Conservation (phyloP, 1,140 invertebrate genomes). For the Megalopta genalis region DNA sequence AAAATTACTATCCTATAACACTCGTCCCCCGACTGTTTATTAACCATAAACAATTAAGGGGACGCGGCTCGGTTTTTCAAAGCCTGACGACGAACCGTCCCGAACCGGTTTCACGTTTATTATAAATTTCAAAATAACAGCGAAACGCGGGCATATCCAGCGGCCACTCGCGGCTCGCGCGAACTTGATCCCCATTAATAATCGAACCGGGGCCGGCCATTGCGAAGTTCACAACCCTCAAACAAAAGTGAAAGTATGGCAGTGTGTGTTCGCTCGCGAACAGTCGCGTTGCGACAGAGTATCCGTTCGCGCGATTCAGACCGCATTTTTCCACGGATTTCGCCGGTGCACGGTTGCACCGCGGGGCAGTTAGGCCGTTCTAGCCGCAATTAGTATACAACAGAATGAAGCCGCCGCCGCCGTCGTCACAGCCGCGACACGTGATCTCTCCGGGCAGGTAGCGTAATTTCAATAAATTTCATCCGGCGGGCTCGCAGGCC, state of each 20-base stretch:
- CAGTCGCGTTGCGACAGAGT: neutral
- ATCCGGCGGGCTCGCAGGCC: neutral
- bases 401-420: neutral
- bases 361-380: neutral
- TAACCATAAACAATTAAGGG: too few species aligned
- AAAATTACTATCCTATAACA: too few species aligned
- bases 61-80: too few species aligned
- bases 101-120: too few species aligned
- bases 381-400: neutral
- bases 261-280: neutral
- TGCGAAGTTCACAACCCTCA: neutral
- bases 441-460: too few species aligned
- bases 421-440: neutral
- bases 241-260: conserved; percentile 7
- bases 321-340: neutral
- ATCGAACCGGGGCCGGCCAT: neutral
- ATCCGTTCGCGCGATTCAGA: neutral
- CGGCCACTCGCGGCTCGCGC: neutral
- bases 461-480: conserved; percentile 2
- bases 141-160: too few species aligned
- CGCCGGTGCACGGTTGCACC: too few species aligned
- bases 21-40: too few species aligned
- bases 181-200: neutral
- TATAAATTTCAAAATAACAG: too few species aligned
- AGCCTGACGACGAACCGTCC: too few species aligned